phyloP scores from a whole-genome alignment of 1,140 invertebrate genomes.

The Wasmannia auropunctata region DNA sequence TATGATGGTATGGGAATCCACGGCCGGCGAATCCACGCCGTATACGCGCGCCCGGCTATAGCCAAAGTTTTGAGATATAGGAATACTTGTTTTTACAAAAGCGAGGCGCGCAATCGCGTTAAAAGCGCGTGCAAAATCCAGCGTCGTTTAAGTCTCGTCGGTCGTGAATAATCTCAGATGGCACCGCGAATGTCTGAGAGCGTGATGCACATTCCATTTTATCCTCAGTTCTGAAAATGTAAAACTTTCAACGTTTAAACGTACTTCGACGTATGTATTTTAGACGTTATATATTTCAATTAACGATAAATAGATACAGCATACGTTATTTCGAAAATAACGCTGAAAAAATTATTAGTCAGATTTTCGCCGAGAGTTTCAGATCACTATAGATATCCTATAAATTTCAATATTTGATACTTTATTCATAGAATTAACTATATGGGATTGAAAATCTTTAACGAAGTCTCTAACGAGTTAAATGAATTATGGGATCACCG shows the following conservation, averaged over 20 bases:
- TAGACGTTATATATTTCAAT: neutral
- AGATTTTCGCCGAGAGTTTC: neutral
- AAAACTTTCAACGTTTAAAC: neutral
- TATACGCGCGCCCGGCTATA: conserved; percentile 62
- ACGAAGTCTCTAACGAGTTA: neutral
- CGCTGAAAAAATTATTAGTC: neutral
- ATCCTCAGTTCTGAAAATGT: neutral
- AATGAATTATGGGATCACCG: neutral
- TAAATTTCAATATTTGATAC: neutral
- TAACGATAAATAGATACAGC: neutral
- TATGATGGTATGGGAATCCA: conserved; percentile 28
- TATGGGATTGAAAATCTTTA: no score
- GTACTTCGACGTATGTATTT: neutral
- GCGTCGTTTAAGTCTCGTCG: neutral
- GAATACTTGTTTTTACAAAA: conserved; percentile 79
- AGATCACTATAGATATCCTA: neutral
- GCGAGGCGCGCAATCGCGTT: conserved; percentile 44
- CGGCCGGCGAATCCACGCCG: conserved; percentile 31
- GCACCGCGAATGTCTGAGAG: neutral
- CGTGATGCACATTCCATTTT: neutral
- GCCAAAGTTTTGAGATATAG: conserved; percentile 79
- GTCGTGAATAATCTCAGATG: conserved; percentile 32
- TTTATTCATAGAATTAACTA: neutral
- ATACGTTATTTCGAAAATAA: neutral
- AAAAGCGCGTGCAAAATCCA: conserved; percentile 4